phyloP scores from a whole-genome alignment of 1,140 invertebrate species.

The Drosophila watanabei region DNA sequence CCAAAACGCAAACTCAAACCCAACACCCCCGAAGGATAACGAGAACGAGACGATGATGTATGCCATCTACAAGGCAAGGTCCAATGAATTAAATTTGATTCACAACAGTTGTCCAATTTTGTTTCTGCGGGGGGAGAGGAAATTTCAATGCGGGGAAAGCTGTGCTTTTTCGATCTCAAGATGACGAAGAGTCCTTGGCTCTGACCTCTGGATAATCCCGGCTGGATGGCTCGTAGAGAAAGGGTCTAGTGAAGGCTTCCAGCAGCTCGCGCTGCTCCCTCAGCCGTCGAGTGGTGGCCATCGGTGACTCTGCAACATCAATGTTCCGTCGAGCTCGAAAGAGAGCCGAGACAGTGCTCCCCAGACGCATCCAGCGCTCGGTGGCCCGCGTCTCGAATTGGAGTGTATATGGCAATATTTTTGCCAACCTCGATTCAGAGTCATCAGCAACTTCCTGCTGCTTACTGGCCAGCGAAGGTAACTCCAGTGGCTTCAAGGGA shows the following conservation, averaged over 20 bases:
- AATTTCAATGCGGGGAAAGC: slow-evolving; percentile 6
- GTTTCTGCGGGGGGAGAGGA: not conserved
- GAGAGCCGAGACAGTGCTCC: slow-evolving; percentile 53
- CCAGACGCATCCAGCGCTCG: slow-evolving; percentile 63
- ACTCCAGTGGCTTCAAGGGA: too few relatives aligned
- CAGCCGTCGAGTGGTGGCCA: slow-evolving; percentile 45
- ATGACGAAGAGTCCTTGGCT: not conserved
- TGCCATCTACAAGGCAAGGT: slow-evolving; percentile 10
- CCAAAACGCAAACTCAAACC: too few relatives aligned
- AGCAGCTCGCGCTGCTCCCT: slow-evolving; percentile 64
- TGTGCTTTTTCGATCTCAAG: too few relatives aligned
- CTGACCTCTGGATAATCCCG: slow-evolving; percentile 7
- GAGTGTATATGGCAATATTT: not conserved
- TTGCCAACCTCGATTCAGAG: not conserved
- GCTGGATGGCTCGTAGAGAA: slow-evolving; percentile 40
- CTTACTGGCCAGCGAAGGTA: not conserved
- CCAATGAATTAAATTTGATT: slow-evolving; percentile 56
- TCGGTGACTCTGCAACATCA: slow-evolving; percentile 17
- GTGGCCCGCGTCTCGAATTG: slow-evolving; percentile 33
- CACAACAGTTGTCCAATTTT: slow-evolving; percentile 7
- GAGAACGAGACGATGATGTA: slow-evolving; percentile 1
- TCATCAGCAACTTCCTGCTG: too few relatives aligned
- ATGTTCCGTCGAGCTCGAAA: slow-evolving; percentile 54
- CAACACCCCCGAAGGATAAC: not conserved
- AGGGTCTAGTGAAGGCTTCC: slow-evolving; percentile 61